Percentiles rank a stretch among this genome's conserved stretches.
phyloP scores from a whole-genome alignment of 2,888 invertebrate species.

The Epistrophe eligans region DNA sequence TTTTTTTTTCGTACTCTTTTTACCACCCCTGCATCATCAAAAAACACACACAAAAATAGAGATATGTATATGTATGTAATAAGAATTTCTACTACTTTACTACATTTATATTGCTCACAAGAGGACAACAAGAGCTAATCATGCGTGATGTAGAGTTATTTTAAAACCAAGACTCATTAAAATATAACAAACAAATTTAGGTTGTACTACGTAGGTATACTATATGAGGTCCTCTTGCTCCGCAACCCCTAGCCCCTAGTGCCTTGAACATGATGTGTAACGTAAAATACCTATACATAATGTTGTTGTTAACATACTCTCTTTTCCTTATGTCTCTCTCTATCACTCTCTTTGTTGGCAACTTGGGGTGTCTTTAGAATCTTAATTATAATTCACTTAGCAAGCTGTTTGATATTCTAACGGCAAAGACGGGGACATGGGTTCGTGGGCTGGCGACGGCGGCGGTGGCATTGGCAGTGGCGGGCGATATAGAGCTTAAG shows the following conservation, averaged over 20 bases:
- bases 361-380: constrained; percentile 54
- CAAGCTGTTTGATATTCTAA: constrained; percentile 28
- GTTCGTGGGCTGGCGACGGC: too few relatives aligned
- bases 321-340: constrained; percentile 4
- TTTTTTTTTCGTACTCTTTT: background rate
- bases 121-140: constrained; percentile 16
- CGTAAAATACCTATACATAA: background rate
- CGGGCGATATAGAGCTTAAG: constrained; percentile 23
- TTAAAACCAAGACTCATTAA: constrained; percentile 23
- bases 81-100: constrained; percentile 19
- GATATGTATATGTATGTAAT: too few relatives aligned
- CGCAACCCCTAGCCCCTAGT: background rate
- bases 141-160: constrained; percentile 49
- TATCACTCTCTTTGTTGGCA: constrained; percentile 32
- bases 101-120: background rate
- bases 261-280: constrained; percentile 7
- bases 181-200: background rate
- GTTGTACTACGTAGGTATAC: background rate
- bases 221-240: background rate
- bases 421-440: background rate
- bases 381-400: constrained; percentile 65
- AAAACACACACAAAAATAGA: constrained; percentile 2
- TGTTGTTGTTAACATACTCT: background rate
- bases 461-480: background rate
- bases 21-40: constrained; percentile 5